Conservation (phyloP, 2,888 invertebrate species). For the Tanaodytes sp. region DNA sequence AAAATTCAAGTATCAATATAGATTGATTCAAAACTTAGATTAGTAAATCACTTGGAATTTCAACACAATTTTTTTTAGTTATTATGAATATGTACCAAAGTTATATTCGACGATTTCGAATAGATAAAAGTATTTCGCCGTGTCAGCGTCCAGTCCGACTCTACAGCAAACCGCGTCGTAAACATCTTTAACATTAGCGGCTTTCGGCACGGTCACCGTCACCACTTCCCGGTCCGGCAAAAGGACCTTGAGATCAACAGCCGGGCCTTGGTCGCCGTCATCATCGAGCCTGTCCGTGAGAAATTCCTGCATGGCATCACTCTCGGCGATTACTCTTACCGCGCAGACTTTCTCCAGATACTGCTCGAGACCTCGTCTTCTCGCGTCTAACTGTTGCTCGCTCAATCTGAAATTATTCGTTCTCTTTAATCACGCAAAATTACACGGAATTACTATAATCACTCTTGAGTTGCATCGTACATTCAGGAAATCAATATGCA, state of each 20-base stretch:
- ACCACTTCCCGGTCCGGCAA: slow-evolving; percentile 93
- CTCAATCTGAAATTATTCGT: slow-evolving; percentile 77
- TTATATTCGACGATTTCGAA: slow-evolving; percentile 98
- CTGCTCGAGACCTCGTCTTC: slow-evolving; percentile 95
- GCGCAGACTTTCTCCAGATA: slow-evolving; percentile 99
- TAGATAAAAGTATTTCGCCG: slow-evolving; percentile 92
- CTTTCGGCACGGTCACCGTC: slow-evolving; percentile 90
- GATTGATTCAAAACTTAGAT: no score
- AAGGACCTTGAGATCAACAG: slow-evolving; percentile 85
- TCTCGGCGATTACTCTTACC: slow-evolving; percentile 97
- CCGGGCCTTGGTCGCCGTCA: slow-evolving; percentile 81
- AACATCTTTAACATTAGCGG: slow-evolving; percentile 91
- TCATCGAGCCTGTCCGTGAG: slow-evolving; percentile 90
- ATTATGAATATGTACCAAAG: no score
- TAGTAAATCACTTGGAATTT: no score
- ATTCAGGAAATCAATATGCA: no score
- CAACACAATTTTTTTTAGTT: no score
- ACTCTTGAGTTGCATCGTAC: no score
- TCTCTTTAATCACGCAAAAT: no score
- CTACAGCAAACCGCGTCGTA: slow-evolving; percentile 90
- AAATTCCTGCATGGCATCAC: slow-evolving; percentile 97
- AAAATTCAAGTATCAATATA: no score
- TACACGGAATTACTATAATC: no score
- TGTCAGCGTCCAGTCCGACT: slow-evolving; percentile 85
- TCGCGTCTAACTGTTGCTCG: slow-evolving; percentile 96